Evolutionary conservation across 1,140 invertebrate genomes (phyloP).

Genomic region (Hyphantria cunea): DNA sequence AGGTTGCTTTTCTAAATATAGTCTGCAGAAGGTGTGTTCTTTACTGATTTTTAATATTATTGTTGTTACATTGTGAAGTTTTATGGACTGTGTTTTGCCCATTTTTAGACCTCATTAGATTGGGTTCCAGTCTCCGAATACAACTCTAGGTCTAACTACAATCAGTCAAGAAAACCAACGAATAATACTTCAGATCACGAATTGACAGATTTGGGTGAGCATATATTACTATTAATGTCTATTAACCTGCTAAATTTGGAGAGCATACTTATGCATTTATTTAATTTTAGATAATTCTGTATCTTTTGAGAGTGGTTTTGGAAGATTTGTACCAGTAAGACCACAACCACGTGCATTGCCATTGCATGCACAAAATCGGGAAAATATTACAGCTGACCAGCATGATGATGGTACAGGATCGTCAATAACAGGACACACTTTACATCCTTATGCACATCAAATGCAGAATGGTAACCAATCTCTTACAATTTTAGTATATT

Average conservation of each 20-base stretch:
- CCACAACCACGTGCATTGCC: constrained; percentile 73
- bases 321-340: constrained; percentile 77
- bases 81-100: not conserved
- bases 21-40: constrained; percentile 63
- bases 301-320: constrained; percentile 74
- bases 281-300: constrained; percentile 63
- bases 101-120: constrained; percentile 77
- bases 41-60: not conserved
- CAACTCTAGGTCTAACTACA: constrained; percentile 73
- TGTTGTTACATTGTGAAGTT: not conserved
- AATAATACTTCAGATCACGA: constrained; percentile 78
- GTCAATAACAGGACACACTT: constrained; percentile 57
- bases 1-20: constrained; percentile 75
- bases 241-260: constrained; percentile 7
- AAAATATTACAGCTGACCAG: constrained; percentile 57
- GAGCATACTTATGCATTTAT: not conserved
- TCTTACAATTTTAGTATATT: not conserved
- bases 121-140: constrained; percentile 81
- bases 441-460: constrained; percentile 72
- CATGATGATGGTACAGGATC: constrained; percentile 61
- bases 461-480: constrained; percentile 67
- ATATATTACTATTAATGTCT: not conserved
- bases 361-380: constrained; percentile 66
- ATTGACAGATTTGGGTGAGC: constrained; percentile 70
- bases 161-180: constrained; percentile 73